These are phyloP conservation scores for Carlito syrichta DNA, from an alignment of 2,113 vertebrate genomes.

Conservation along the genomic window DNA sequence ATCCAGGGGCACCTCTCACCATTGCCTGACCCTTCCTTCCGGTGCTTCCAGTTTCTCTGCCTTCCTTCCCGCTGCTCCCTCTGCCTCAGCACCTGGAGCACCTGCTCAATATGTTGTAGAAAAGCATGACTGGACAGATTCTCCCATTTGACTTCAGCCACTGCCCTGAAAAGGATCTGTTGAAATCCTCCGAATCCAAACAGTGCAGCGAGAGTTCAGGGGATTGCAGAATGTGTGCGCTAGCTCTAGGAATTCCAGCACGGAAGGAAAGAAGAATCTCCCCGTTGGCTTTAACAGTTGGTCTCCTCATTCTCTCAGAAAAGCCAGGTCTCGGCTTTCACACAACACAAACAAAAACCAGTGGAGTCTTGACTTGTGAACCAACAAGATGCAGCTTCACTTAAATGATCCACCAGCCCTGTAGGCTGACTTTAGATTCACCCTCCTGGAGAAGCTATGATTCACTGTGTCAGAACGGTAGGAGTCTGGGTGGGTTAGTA, in stretches of 20 bases:
- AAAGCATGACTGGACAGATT: not conserved
- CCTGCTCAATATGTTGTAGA: not conserved
- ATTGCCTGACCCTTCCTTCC: not conserved
- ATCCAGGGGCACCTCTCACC: not conserved
- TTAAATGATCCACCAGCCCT: not conserved
- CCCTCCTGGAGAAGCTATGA: not conserved
- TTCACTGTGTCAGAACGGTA: not conserved
- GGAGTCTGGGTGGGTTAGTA: rapidly evolving
- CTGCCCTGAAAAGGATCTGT: not conserved
- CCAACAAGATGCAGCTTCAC: not conserved
- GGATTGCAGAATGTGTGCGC: rapidly evolving
- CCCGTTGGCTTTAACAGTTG: not conserved
- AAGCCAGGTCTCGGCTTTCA: not conserved
- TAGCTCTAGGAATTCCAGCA: not conserved
- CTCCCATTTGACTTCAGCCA: not conserved
- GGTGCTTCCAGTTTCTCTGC: not conserved
- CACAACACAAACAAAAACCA: not conserved
- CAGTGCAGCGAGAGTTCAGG: rapidly evolving
- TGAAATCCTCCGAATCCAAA: not conserved
- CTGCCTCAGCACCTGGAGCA: not conserved
- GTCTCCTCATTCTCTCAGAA: not conserved
- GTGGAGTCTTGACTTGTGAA: not conserved
- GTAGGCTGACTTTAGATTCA: not conserved
- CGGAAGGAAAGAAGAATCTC: not conserved
- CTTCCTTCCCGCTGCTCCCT: not conserved